phyloP scores from a whole-genome alignment of 2,888 invertebrate genomes.

The Trypoxylon attenuatum region DNA sequence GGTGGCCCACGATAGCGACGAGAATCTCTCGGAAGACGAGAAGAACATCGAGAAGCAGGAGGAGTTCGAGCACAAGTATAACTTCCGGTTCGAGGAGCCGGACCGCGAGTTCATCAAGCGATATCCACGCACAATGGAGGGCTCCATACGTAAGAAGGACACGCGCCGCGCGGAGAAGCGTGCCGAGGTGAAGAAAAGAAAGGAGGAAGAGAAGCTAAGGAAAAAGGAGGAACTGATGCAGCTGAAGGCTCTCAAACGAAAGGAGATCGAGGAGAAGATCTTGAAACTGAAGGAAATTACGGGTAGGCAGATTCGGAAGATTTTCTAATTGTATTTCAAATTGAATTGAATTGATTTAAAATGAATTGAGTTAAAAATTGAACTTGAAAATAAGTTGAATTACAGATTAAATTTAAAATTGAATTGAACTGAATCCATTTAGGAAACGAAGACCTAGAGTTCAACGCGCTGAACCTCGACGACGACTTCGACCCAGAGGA shows the following conservation, averaged over 20 bases:
- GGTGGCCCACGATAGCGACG: conserved; percentile 73
- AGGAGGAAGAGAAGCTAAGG: conserved; percentile 85
- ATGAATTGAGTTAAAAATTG: no score
- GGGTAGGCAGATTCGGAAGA: conserved; percentile 76
- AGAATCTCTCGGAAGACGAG: conserved; percentile 86
- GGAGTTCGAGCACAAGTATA: conserved; percentile 95
- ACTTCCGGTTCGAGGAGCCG: conserved; percentile 97
- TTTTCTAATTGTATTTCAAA: neutral
- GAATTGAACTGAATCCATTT: neutral
- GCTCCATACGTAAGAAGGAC: conserved; percentile 87
- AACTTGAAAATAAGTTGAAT: no score
- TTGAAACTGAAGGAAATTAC: conserved; percentile 90
- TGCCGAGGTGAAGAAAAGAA: conserved; percentile 83
- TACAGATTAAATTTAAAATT: no score
- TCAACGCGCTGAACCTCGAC: conserved; percentile 81
- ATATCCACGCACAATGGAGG: conserved; percentile 92
- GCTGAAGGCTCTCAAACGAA: conserved; percentile 88
- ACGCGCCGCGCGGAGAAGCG: conserved; percentile 87
- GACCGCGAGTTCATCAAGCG: conserved; percentile 89
- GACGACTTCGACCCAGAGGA: conserved; percentile 93
- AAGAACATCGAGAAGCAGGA: conserved; percentile 87
- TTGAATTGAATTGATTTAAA: neutral
- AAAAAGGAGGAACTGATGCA: conserved; percentile 92
- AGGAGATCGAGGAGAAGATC: conserved; percentile 93
- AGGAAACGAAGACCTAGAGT: conserved; percentile 67